A percentile compares a stretch with the other conserved stretches of the same genome.
phyloP scores from a whole-genome alignment of 2,888 invertebrate species.

The Lissonota sp. region DNA sequence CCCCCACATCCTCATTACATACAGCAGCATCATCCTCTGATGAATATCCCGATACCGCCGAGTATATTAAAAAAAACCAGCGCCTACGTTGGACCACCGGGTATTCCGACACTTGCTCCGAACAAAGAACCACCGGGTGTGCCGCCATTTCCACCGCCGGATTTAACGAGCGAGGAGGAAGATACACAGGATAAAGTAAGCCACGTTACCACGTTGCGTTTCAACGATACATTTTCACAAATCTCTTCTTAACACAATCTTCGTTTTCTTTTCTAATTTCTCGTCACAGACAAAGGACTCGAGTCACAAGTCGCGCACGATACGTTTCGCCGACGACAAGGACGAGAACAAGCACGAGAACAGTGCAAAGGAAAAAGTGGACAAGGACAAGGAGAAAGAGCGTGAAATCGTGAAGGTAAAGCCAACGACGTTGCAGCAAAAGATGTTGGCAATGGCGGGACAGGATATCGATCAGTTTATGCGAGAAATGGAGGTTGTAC shows the following conservation, averaged over 20 bases:
- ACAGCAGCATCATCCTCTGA: constrained; percentile 83
- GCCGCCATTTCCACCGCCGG: constrained; percentile 93
- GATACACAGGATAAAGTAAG: constrained; percentile 78
- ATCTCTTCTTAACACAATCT: neutral
- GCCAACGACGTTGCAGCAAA: constrained; percentile 92
- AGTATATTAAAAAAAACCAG: constrained; percentile 91
- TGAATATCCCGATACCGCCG: constrained; percentile 86
- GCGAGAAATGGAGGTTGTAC: constrained; percentile 96
- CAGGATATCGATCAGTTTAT: constrained; percentile 97
- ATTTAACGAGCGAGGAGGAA: constrained; percentile 88
- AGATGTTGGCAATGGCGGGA: constrained; percentile 94
- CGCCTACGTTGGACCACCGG: constrained; percentile 83
- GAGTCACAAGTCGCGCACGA: constrained; percentile 84
- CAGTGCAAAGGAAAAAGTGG: constrained; percentile 74
- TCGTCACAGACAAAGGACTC: constrained; percentile 80
- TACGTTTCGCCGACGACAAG: constrained; percentile 87
- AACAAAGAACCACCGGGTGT: constrained; percentile 92
- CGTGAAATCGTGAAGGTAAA: constrained; percentile 84
- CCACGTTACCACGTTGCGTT: neutral
- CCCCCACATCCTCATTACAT: constrained; percentile 79
- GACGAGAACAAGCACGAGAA: constrained; percentile 86
- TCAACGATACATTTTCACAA: neutral
- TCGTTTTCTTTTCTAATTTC: neutral
- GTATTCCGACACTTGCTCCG: constrained; percentile 75
- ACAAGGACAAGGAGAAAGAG: constrained; percentile 81